Evolutionary conservation across 2,113 vertebrate genomes (phyloP), one percentile per base, ranked within the genome.

Genomic region (Takifugu flavidus): DNA sequence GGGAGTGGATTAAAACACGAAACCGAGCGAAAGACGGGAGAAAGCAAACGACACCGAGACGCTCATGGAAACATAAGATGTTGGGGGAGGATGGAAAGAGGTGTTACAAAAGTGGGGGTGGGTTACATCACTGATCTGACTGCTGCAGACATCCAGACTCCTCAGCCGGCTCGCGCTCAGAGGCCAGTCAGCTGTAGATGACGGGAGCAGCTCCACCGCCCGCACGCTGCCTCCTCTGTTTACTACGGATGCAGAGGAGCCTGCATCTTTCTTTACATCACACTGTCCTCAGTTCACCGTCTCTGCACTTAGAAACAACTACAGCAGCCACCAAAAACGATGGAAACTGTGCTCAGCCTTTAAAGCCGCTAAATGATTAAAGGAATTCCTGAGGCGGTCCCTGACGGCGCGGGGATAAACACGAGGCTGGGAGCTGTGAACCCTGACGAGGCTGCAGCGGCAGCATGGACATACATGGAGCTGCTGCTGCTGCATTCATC

Each of bases 391-490:
- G 53, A 45, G 6, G 28, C 25, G 61, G 15, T 70, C 70, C 71
- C 72, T 45, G 71, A 56, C 43, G 5, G 49, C 50, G 50, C 59
- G 58, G 47, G 54, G 74, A 78, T 66, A 65, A 74, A 73, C 73
- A 75, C 59, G 31, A 55, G 26, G 55, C 55, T 8, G 46, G 39
- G 28, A 65, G 58, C 59, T 1, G 27, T 77, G 77, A 82, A 79
- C 61, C 70, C 28, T 20, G 3, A 59, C 28, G 52, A 56, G 53
- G 57, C 62, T 56, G 51, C 64, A 55, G 56, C 15, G 49, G 63
- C 0, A 34, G 52, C 59, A 82, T 78, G 82, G 62, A 83, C 86
- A 76, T 82, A 83, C 80, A 86, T 80, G 85, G 80, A 74, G 74
- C 74, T 78, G 62, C 51, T 69, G 62, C 54, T 71, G 60, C 56